phyloP scores from a whole-genome alignment of 2,113 vertebrate species.

The Arizona elegans region DNA sequence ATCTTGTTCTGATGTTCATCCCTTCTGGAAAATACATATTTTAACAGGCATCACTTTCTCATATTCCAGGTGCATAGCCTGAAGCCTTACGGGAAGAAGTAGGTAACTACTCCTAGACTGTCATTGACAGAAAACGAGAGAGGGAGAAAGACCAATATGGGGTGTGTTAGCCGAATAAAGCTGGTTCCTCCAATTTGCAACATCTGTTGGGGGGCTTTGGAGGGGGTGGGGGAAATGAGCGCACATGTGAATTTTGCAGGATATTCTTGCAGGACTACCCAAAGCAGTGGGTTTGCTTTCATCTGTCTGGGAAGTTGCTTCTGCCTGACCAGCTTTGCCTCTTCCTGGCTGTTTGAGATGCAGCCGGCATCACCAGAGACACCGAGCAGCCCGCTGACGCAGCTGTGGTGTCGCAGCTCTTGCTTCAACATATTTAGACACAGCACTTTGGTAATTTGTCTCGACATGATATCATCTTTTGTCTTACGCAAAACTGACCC shows the following conservation, averaged over 20 bases:
- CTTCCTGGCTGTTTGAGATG: constrained; percentile 73
- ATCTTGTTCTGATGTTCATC: neutral
- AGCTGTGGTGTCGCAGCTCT: constrained; percentile 64
- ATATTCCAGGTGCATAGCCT: constrained; percentile 55
- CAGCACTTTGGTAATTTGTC: constrained; percentile 68
- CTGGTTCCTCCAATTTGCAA: constrained; percentile 65
- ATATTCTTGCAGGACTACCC: constrained; percentile 57
- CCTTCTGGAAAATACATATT: neutral
- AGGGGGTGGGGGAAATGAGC: constrained; percentile 34
- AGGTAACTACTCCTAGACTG: constrained; percentile 73
- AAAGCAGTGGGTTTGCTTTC: constrained; percentile 60
- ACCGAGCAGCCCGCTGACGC: constrained; percentile 67
- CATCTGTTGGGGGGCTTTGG: constrained; percentile 47
- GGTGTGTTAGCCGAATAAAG: constrained; percentile 35
- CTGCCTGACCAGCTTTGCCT: constrained; percentile 55
- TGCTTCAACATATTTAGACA: constrained; percentile 65
- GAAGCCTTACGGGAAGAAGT: constrained; percentile 61
- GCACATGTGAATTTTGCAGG: constrained; percentile 41
- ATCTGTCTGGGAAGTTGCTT: constrained; percentile 63
- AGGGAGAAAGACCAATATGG: neutral
- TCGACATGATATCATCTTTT: constrained; percentile 67
- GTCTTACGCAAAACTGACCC: constrained; percentile 61
- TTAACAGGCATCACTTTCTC: neutral
- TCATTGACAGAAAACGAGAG: constrained; percentile 15
- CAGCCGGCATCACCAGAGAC: constrained; percentile 68